Evolutionary conservation across 2,113 vertebrate genomes (phyloP).

Genomic region (Furnarius figulus): DNA sequence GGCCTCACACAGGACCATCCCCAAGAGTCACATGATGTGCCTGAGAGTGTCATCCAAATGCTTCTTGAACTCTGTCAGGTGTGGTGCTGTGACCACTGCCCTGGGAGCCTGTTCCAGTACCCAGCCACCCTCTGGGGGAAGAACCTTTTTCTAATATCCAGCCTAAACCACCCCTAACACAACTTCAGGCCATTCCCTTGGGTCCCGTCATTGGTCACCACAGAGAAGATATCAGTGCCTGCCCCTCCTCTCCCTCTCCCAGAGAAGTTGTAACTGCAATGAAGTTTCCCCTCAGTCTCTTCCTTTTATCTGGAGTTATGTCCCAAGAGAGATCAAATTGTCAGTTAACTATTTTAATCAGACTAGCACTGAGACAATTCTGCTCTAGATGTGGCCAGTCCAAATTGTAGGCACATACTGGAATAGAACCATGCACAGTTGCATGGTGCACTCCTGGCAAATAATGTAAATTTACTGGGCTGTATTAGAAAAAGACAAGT

Average conservation of each 20-base stretch:
- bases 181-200: not conserved
- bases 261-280: not conserved
- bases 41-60: not conserved
- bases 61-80: not conserved
- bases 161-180: not conserved
- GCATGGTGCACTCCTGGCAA: not conserved
- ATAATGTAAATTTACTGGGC: not conserved
- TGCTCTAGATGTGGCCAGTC: not conserved
- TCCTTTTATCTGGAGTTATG: not conserved
- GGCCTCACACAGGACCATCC: no score
- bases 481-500: not conserved
- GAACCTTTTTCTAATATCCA: not conserved
- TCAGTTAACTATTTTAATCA: not conserved
- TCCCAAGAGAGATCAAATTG: not conserved
- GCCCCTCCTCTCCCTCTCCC: not conserved
- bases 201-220: not conserved
- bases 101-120: not conserved
- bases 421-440: not conserved
- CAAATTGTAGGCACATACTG: not conserved
- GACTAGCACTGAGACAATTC: not conserved
- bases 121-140: not conserved
- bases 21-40: not conserved
- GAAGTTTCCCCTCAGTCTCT: not conserved
- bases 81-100: not conserved
- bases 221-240: not conserved